phyloP scores from a whole-genome alignment of 2,888 invertebrate species.

The Eupithecia tripunctaria region DNA sequence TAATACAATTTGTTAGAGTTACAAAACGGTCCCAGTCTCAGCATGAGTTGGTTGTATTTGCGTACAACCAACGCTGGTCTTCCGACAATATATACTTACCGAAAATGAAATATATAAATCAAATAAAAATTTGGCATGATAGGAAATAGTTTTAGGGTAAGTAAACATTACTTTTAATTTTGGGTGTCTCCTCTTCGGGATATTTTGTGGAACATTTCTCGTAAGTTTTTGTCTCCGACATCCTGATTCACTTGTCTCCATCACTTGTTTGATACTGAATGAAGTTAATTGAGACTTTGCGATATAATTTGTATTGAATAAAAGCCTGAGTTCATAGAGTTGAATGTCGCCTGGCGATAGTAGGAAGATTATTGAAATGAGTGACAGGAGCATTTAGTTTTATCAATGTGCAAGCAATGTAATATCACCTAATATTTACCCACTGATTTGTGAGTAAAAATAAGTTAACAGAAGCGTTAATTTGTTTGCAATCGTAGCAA shows the following conservation, averaged over 20 bases:
- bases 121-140: too few relatives aligned
- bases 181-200: background rate
- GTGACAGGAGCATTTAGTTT: constrained; percentile 6
- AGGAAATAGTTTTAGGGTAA: too few relatives aligned
- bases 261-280: constrained; percentile 5
- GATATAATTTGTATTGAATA: background rate
- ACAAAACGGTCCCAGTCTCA: too few relatives aligned
- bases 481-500: background rate
- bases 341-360: background rate
- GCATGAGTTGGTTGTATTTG: too few relatives aligned
- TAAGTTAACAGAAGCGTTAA: background rate
- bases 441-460: background rate
- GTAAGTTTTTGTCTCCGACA: background rate
- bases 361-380: background rate
- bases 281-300: background rate
- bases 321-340: background rate
- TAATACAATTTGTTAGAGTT: too few relatives aligned
- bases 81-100: too few relatives aligned
- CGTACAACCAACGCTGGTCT: too few relatives aligned
- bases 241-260: background rate
- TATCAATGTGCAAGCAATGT: constrained; percentile 3
- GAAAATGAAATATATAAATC: too few relatives aligned
- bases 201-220: background rate
- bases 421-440: background rate
- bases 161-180: background rate